Evolutionary conservation across 2,113 vertebrate species (phyloP).

Genomic region (Mormyrus iriodes): DNA sequence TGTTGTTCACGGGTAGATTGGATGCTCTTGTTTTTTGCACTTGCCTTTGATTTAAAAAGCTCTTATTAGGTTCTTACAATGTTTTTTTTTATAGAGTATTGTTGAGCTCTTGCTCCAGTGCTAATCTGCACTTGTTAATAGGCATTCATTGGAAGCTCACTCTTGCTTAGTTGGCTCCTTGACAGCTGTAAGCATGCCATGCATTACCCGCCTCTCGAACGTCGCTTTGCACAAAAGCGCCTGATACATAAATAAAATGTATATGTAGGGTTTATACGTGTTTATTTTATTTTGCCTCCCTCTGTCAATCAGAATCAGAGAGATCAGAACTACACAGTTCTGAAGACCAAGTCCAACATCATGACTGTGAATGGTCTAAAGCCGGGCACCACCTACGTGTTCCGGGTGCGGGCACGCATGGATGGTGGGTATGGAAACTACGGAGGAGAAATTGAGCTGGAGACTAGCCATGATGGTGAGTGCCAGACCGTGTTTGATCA

Average conservation of each 20-base stretch:
- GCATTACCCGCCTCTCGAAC: neutral
- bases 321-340: conserved; percentile 72
- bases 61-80: neutral
- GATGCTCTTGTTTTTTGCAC: neutral
- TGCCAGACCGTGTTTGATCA: neutral
- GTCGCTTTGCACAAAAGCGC: neutral
- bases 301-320: conserved; percentile 61
- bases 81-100: neutral
- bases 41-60: neutral
- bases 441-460: conserved; percentile 71
- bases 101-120: neutral
- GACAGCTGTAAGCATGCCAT: neutral
- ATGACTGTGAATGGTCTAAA: conserved; percentile 75
- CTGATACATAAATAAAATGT: neutral
- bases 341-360: conserved; percentile 71
- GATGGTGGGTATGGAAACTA: conserved; percentile 69
- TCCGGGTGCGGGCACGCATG: conserved; percentile 67
- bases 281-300: neutral
- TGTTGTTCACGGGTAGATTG: neutral
- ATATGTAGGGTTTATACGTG: neutral
- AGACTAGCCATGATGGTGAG: conserved; percentile 72
- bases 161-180: neutral
- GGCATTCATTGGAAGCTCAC: neutral
- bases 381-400: conserved; percentile 69
- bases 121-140: neutral